A percentile compares a stretch with the other conserved stretches of the same genome.
Conservation (phyloP, 1,140 invertebrate species). For the Polypedilum vanderplanki region DNA sequence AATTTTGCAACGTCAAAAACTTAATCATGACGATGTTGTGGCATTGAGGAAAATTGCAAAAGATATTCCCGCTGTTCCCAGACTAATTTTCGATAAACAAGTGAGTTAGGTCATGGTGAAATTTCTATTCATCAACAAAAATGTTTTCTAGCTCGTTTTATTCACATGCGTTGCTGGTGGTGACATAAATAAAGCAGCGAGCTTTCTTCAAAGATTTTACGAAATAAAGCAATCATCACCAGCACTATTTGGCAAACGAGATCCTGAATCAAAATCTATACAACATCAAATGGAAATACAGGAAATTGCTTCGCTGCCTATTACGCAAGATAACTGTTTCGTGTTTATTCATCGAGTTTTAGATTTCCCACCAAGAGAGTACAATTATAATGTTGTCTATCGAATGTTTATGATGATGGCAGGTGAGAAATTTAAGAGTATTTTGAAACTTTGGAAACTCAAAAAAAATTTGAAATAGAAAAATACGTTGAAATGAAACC, state of each 20-base stretch:
- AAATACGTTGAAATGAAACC: no score
- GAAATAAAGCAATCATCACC: constrained; percentile 48
- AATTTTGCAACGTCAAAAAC: neutral
- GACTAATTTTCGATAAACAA: constrained; percentile 46
- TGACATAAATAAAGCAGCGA: constrained; percentile 48
- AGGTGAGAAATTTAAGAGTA: neutral
- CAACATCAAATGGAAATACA: constrained; percentile 33
- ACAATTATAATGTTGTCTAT: constrained; percentile 29
- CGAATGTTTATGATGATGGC: constrained; percentile 30
- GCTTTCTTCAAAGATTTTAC: constrained; percentile 54
- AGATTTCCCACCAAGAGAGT: constrained; percentile 27
- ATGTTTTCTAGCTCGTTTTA: constrained; percentile 44
- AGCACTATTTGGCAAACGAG: constrained; percentile 52
- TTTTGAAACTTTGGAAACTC: no score
- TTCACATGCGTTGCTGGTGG: constrained; percentile 55
- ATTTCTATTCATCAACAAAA: neutral
- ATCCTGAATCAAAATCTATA: constrained; percentile 37
- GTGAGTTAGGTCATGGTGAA: neutral
- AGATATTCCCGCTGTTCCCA: constrained; percentile 38
- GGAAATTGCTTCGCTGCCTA: neutral
- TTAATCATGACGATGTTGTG: constrained; percentile 13
- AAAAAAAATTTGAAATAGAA: no score
- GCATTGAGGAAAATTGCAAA: neutral
- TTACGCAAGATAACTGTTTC: constrained; percentile 2
- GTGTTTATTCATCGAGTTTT: constrained; percentile 29